Evolutionary conservation across 92 coral and sea anemone species (phyloP), one percentile per base, ranked within the genome.

Genomic region (Galaxea fascicularis): DNA sequence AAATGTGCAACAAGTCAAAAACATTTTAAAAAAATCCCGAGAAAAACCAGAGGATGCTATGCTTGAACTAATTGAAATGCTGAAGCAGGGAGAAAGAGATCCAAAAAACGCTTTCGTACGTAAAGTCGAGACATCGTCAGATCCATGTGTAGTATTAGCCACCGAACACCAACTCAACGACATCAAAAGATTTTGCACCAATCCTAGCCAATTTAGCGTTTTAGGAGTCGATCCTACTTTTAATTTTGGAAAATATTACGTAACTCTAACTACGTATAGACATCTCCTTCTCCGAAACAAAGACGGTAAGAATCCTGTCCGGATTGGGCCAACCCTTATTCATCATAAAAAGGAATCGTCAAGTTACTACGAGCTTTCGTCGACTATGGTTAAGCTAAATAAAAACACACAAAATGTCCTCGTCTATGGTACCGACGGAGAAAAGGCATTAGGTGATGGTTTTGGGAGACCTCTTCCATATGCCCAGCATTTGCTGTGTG

Each of bases 301-400:
- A 22, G 54, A 75, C 18, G 83, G 78, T 0, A 53, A 11, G 62
- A 74, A 87, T 20, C 87, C 87, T 10, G 87, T 81, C 4, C 63
- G 79, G 28, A 82, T 87, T 41, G 87, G 91, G 35, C 87, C 82
- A 0, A 60, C 71, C 49, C 91, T 81, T 45, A 77, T 87, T 2
- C 87, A 87, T 45, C 90, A 87, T 47, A 73, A 51, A 41, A 87
- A 86, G 31, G 79, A 66, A 14, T 10, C 35, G 9, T 41, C 45
- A 1, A 76, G 84, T 30, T 70, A 69, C 65, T 77, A 70, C 64
- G 60, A 79, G 22, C 30, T 78, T 9, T 58, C 85, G 20, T 75
- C 83, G 31, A 74, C 88, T 21, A 75, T 84, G 84, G 22, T 47
- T 4, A 76, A 78, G 30, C 16, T 67, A 4, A 31, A 79, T 51